These are phyloP conservation scores for Antitype chi DNA, from an alignment of 2,888 invertebrate genomes.

Conservation along the genomic window DNA sequence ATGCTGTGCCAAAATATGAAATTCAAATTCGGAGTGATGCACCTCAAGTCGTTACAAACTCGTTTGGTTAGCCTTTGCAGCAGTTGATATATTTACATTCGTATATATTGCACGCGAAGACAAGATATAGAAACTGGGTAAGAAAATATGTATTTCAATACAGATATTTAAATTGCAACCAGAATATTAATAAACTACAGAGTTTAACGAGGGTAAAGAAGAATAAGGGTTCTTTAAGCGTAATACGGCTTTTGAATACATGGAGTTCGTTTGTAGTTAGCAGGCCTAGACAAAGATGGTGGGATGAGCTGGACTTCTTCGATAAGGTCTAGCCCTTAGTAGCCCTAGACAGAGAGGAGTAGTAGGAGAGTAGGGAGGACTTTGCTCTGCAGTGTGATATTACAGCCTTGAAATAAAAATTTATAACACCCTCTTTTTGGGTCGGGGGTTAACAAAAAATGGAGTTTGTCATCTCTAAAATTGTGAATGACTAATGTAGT, in stretches of 20 bases:
- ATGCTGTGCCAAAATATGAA: constrained; percentile 75
- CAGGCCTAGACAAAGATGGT: not conserved
- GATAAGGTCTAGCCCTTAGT: not conserved
- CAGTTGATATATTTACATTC: constrained; percentile 67
- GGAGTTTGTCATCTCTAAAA: not conserved
- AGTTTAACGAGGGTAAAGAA: not conserved
- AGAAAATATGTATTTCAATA: constrained; percentile 50
- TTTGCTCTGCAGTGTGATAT: not conserved
- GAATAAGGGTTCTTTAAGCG: not conserved
- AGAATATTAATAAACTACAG: not conserved
- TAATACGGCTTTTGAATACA: not conserved
- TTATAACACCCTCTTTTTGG: too few relatives aligned
- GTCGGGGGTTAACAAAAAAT: not conserved
- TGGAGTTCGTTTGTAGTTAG: not conserved
- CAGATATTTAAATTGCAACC: constrained; percentile 43
- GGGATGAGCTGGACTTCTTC: not conserved
- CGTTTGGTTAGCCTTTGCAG: constrained; percentile 75
- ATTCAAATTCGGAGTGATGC: constrained; percentile 78
- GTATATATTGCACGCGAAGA: constrained; percentile 46
- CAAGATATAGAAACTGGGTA: constrained; percentile 24
- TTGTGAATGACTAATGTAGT: not conserved
- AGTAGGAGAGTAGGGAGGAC: not conserved
- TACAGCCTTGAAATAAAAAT: too few relatives aligned
- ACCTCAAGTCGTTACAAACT: constrained; percentile 82
- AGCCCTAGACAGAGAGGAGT: too few relatives aligned